Evolutionary conservation across 2,797 vertebrate species (phyloP), one percentile per base, ranked within the genome.

Genomic region (Labroides dimidiatus): DNA sequence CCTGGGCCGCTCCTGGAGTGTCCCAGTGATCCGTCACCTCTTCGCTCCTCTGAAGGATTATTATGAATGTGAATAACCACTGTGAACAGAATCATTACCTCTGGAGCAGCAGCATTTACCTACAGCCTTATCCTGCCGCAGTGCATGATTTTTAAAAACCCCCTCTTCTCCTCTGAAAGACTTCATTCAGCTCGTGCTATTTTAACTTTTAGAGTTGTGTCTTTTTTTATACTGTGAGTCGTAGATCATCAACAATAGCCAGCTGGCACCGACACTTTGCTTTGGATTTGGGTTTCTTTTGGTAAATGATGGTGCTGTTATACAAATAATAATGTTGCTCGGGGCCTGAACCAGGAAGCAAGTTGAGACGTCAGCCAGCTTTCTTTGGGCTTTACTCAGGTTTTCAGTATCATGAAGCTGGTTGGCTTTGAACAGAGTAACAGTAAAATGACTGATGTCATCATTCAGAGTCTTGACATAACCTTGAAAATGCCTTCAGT

Each of bases 11-110:
- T 97, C 98, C 0, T 99, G 98, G 98, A 99, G 95, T 0, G 95
- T 99, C 64, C 97, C 98, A 0, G 96, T 99, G 20, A 98, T 99
- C 69, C 94, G 95, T 37, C 97, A 99, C 91, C 95, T 99, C 62
- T 96, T 99, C 21, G 94, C 97, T 12, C 97, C 97, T 0, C 93
- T 99, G 62, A 99, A 98, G 91, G 97, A 99, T 91, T 99, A 99
- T 78, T 99, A 96, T 81, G 93, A 95, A 84, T 98, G 97, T 78
- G 94, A 96, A 89, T 94, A 94, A 52, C 51, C 2, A 51, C 70
- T 24, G 70, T 67, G 67, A 83, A 27, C 8, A 8, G 39, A 65
- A 24, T 33, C 48, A 15, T 42, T 5, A 23, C 24, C 36, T 48
- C 45, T 7, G 41, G 58, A 64, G 65, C 69, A 58, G 41, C 58